Base-by-base conservation (phyloP, 2,888 invertebrate genomes). In the Rhamnusium bicolor region DNA sequence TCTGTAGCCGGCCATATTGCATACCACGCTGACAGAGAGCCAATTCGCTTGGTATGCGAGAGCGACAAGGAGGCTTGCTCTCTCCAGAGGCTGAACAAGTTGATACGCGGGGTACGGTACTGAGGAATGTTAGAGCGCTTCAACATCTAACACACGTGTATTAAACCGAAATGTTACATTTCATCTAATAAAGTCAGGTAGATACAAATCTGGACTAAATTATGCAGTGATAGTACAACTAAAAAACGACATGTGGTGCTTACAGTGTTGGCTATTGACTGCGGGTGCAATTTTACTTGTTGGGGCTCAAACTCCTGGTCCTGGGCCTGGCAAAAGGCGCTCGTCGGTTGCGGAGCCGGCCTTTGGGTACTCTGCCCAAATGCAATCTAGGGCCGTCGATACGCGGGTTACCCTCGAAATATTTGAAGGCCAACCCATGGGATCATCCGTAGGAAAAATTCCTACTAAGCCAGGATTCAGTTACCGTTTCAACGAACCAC, bases 401-500 rank as follows among this genome's bases (percentile, higher is more conserved):
- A 96, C 95, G 49, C 91, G 96, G 80, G 94, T 96, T 60, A 95
- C 95, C 83, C 93, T 98, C 83, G 94, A 95, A 85, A 93, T 98
- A 76, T 90, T 92, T 71, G 98, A 98, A 88, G 96, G 95, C 75
- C 94, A 94, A 85, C 94, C 95, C 7, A 91, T 92, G 72, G 96
- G 96, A 54, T 95, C 95, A 0, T 87, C 93, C 56, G 96, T 98
- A 24, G 98, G 98, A 12, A 91, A 91, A 82, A 97, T 98, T 82
- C 96, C 96, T 29, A 94, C 92, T 6, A 94, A 95, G 87, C 92
- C 94, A 3, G 96, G 95, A 74, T 97, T 97, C 87, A 95, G 95
- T 0, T 98, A 98, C 87, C 92, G 96, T 76, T 97, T 98, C 87
- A 97, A 97, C 89, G 97, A 98, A 86, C 94, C 95, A 16, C 95